Conservation (phyloP, 2,797 vertebrate genomes). For the Mus caroli region DNA sequence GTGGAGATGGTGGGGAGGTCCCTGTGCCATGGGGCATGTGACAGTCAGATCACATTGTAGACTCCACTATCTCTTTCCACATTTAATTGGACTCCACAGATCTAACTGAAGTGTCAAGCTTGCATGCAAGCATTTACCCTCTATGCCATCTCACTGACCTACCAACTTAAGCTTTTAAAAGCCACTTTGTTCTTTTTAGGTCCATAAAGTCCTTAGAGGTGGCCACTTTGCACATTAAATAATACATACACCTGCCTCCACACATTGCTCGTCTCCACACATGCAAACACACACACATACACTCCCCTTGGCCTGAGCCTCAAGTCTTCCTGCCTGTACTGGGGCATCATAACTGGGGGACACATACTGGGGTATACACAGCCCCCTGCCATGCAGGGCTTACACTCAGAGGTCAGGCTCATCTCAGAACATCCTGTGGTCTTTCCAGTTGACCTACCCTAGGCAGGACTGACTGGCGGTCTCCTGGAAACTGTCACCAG, state of each 20-base stretch:
- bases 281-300: not conserved
- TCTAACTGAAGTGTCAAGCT: not conserved
- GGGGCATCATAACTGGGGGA: no score
- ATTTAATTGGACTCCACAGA: not conserved
- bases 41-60: not conserved
- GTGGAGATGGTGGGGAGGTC: not conserved
- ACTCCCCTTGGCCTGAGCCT: no score
- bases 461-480: not conserved
- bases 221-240: not conserved
- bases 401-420: not conserved
- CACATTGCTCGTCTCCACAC: not conserved
- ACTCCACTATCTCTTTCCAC: not conserved
- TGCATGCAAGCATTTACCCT: not conserved
- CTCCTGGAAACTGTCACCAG: not conserved
- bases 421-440: not conserved
- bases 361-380: rapidly evolving
- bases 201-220: not conserved
- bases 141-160: not conserved
- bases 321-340: rapidly evolving
- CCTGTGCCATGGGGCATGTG: not conserved
- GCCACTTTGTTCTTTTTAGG: not conserved
- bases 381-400: rapidly evolving
- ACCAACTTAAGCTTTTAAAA: not conserved
- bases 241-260: not conserved
- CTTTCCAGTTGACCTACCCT: not conserved